Evolutionary conservation across 2,888 invertebrate species (phyloP), one percentile per base, ranked within the genome.

Genomic region (Trissoscelio sp.): DNA sequence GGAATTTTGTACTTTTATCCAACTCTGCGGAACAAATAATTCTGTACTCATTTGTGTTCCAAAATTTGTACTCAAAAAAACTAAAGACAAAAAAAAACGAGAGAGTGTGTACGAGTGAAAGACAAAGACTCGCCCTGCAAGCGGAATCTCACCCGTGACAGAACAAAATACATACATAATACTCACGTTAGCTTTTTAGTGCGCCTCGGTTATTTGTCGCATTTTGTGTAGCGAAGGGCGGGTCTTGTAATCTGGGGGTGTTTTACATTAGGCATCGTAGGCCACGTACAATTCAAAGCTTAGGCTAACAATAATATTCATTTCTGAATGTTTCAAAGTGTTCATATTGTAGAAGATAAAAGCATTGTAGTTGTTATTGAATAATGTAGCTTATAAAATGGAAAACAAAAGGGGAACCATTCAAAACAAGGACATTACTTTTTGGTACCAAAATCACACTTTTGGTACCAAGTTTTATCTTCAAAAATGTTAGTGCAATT

Each of bases 281-380:
- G 48, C 55, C 67, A 67, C 58, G 70, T 75, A 79, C 79, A 79
- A 75, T 82, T 66, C 64, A 62, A 78, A 69, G 57, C 74, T 74
- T 81, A 79, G 69, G 64, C 64, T 79, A 82, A 79, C 64, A 64
- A 64, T 82, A 79, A 82, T 79, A 81, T 83, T 62, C 73, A 81
- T 84, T 85, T 86, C 81, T 85, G 81, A 85, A 85, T 86, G 84
- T 85, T 82, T 79, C 83, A 84, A 82, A 80, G 81, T 81, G 80
- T 81, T 82, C 57, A 79, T 77, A 82, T 58, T 70, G 67, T 83
- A 81, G 82, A 60, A 44, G 62, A 80, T 77, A 81, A 83, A 78
- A 64, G 78, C 72, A 73, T 79, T 74, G 69, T 79, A 79, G 62
- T 67, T 72, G 82, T 77, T 79, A 82, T 31, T 46, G 22, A 67